phyloP scores from a whole-genome alignment of 2,797 vertebrate species.

The Lerista edwardsae region DNA sequence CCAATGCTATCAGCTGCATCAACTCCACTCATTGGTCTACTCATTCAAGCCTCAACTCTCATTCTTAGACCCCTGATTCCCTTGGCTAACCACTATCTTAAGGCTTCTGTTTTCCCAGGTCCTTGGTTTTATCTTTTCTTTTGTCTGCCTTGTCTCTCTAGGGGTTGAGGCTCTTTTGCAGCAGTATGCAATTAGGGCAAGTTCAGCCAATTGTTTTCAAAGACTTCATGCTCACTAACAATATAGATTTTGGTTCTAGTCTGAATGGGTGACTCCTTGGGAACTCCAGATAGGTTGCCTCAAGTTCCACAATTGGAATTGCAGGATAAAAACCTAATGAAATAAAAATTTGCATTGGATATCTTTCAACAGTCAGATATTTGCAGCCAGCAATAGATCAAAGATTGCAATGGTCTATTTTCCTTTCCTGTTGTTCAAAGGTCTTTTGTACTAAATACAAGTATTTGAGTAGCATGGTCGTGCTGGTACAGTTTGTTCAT shows the following conservation, averaged over 20 bases:
- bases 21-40: not conserved
- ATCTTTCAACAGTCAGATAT: not conserved
- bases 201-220: not conserved
- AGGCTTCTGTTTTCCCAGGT: not conserved
- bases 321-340: too few relatives aligned
- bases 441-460: slow-evolving; percentile 28
- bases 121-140: not conserved
- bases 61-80: not conserved
- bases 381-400: slow-evolving; percentile 35
- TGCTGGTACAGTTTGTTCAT: not conserved
- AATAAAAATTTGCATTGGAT: not conserved
- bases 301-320: too few relatives aligned
- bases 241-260: not conserved
- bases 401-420: slow-evolving; percentile 27
- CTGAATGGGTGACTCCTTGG: too few relatives aligned
- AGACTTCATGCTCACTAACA: not conserved
- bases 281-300: too few relatives aligned
- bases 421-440: slow-evolving; percentile 7
- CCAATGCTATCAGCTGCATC: not conserved
- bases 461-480: not conserved
- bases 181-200: not conserved
- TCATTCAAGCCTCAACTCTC: not conserved
- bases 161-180: not conserved
- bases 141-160: not conserved
- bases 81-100: not conserved